phyloP scores from a whole-genome alignment of 2,113 vertebrate species.

The Bubo bubo region DNA sequence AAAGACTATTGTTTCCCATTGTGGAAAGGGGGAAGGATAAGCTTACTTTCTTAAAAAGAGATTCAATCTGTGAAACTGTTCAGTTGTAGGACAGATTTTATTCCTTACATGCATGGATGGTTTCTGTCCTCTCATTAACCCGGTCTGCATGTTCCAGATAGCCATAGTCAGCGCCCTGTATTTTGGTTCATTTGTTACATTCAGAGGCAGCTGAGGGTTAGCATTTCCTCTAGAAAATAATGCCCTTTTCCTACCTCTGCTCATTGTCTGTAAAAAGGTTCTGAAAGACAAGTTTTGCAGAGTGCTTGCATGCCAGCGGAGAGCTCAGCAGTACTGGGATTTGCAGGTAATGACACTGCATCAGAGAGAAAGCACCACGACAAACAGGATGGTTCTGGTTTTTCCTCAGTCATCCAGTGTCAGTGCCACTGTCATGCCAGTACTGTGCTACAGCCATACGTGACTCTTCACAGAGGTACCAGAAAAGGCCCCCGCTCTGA shows the following conservation, averaged over 20 bases:
- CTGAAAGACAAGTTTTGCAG: not conserved
- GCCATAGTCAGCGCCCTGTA: not conserved
- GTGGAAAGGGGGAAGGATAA: not conserved
- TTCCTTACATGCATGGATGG: not conserved
- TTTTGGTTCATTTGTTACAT: not conserved
- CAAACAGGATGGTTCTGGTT: not conserved
- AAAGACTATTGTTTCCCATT: not conserved
- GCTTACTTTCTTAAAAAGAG: not conserved
- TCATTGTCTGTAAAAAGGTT: not conserved
- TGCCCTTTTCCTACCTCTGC: not conserved
- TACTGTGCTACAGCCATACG: rapidly evolving
- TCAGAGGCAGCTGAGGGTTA: not conserved
- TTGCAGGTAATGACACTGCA: not conserved
- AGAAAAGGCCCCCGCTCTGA: not conserved
- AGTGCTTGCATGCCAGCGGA: not conserved
- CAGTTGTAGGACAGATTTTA: not conserved
- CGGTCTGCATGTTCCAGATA: not conserved
- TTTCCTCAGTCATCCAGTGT: not conserved
- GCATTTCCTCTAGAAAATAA: not conserved
- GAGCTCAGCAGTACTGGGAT: not conserved
- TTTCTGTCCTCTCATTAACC: not conserved
- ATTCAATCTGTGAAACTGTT: not conserved
- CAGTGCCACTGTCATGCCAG: rapidly evolving
- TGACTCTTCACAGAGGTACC: not conserved
- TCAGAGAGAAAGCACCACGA: not conserved